These are phyloP conservation scores for Zosterops lateralis DNA, from an alignment of 2,113 vertebrate species.

Conservation along the genomic window DNA sequence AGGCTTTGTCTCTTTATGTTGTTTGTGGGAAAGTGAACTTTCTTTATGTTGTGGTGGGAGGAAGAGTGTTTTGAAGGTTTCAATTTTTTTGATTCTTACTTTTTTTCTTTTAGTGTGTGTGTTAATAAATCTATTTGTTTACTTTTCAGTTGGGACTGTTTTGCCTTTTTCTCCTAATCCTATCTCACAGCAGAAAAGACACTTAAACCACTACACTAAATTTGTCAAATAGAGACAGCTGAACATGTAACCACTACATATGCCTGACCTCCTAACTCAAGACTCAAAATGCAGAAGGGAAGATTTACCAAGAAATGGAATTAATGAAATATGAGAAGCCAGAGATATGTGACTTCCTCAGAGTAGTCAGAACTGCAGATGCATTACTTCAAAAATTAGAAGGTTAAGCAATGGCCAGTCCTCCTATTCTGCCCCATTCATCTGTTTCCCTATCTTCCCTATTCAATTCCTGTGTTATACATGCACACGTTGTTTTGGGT, in stretches of 20 bases:
- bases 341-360: neutral
- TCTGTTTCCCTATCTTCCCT: neutral
- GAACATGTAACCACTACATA: neutral
- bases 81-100: too few species aligned
- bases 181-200: too few species aligned
- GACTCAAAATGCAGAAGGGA: neutral
- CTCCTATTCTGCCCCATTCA: neutral
- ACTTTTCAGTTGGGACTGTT: too few species aligned
- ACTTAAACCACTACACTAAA: too few species aligned
- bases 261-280: neutral
- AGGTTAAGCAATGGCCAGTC: neutral
- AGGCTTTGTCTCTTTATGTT: too few species aligned
- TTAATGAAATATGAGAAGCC: neutral
- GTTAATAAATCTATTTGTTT: too few species aligned
- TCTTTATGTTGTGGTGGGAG: too few species aligned
- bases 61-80: too few species aligned
- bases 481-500: neutral
- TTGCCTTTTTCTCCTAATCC: too few species aligned
- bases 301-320: neutral
- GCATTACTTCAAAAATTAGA: neutral
- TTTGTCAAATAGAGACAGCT: too few species aligned
- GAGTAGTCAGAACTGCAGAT: neutral
- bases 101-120: too few species aligned
- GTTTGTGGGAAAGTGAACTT: too few species aligned
- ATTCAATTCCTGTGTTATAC: neutral